A percentile compares a stretch with the other conserved stretches of the same genome.
phyloP scores from a whole-genome alignment of 2,797 vertebrate genomes.

The Nyctibius grandis region DNA sequence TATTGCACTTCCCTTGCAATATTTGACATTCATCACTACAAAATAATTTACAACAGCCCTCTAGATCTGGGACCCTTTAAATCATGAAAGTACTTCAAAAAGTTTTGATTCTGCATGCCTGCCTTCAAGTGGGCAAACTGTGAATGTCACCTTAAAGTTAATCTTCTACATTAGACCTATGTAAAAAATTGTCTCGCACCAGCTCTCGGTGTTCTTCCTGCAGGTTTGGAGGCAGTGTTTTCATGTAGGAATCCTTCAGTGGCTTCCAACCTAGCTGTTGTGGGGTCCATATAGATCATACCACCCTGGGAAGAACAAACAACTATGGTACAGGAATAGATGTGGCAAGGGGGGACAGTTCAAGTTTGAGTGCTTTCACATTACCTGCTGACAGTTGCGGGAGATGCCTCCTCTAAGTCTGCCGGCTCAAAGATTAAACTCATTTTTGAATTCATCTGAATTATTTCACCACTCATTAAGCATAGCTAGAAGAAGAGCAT shows the following conservation, averaged over 20 bases:
- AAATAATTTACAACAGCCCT: background rate
- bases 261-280: constrained; percentile 90
- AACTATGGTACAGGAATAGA: background rate
- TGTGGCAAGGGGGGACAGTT: background rate
- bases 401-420: constrained; percentile 92
- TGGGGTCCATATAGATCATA: constrained; percentile 97
- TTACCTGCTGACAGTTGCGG: constrained; percentile 94
- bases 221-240: constrained; percentile 81
- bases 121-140: background rate
- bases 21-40: background rate
- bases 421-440: constrained; percentile 93
- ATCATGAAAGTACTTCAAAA: background rate
- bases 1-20: background rate
- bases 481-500: constrained; percentile 80
- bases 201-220: constrained; percentile 78
- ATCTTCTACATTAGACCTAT: background rate
- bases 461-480: constrained; percentile 96
- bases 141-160: background rate
- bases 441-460: constrained; percentile 95
- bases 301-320: constrained; percentile 78
- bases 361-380: background rate
- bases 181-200: constrained; percentile 69
- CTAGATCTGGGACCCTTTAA: background rate
- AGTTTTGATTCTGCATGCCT: background rate
- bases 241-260: constrained; percentile 90